Conservation (phyloP, 2,797 vertebrate species). For the Hoplostethus mediterraneus region DNA sequence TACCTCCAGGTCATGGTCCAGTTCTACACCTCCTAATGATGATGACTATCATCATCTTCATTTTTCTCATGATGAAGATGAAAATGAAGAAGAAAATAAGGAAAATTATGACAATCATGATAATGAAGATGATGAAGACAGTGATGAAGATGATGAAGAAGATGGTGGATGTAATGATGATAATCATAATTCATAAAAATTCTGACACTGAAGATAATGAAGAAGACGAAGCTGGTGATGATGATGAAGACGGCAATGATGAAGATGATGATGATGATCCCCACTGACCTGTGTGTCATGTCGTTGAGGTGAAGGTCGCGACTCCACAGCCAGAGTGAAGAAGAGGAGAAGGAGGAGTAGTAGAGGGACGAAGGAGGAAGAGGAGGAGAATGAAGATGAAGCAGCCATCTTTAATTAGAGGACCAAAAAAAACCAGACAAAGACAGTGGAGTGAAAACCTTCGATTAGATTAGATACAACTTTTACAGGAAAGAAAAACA, state of each 20-base stretch:
- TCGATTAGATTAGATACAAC: neutral
- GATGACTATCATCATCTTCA: too few relatives aligned
- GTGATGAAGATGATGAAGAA: neutral
- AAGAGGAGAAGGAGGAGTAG: constrained; percentile 59
- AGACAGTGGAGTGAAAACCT: neutral
- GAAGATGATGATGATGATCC: neutral
- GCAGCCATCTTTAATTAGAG: constrained; percentile 66
- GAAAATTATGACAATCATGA: neutral
- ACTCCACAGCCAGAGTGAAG: constrained; percentile 50
- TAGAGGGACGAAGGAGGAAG: constrained; percentile 18
- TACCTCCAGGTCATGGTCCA: too few relatives aligned
- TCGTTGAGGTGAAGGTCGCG: constrained; percentile 46
- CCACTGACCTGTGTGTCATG: constrained; percentile 70
- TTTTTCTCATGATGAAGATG: too few relatives aligned
- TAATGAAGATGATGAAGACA: neutral
- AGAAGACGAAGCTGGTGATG: neutral
- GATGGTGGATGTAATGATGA: neutral
- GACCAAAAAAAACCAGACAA: neutral
- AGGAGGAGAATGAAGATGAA: constrained; percentile 50
- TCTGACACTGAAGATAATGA: neutral
- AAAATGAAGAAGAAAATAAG: too few relatives aligned
- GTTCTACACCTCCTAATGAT: too few relatives aligned
- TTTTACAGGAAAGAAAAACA: too few relatives aligned
- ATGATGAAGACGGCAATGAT: neutral
- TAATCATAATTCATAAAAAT: neutral